These are phyloP conservation scores for Osmoderma eremita DNA, from an alignment of 2,888 invertebrate species.

Conservation along the genomic window DNA sequence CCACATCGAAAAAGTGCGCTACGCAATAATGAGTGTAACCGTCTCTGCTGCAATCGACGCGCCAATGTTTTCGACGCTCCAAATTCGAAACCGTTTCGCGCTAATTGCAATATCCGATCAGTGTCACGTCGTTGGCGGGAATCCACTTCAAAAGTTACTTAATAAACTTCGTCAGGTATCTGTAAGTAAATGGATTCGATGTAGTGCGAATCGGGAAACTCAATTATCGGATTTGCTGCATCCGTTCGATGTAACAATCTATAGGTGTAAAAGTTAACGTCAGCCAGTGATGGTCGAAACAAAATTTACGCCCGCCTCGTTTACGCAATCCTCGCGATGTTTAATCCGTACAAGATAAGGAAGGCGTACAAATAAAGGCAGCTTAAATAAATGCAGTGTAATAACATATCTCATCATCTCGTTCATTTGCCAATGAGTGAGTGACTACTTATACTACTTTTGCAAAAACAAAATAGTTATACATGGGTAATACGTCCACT, in stretches of 20 bases:
- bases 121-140: constrained; percentile 24
- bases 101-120: constrained; percentile 36
- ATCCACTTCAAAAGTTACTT: constrained; percentile 31
- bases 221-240: constrained; percentile 15
- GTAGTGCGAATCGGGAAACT: constrained; percentile 23
- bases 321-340: no score
- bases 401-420: no score
- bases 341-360: no score
- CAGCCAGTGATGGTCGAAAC: no score
- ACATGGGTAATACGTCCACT: no score
- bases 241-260: background rate
- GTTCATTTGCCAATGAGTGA: no score
- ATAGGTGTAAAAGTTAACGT: constrained; percentile 1
- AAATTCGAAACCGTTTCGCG: constrained; percentile 10
- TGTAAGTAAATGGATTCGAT: constrained; percentile 28
- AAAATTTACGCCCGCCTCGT: no score
- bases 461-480: no score
- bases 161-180: constrained; percentile 28
- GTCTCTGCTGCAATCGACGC: background rate
- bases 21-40: background rate
- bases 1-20: background rate
- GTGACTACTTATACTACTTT: no score
- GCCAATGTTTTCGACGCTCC: constrained; percentile 13
- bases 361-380: no score
- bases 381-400: no score